Base-by-base conservation (phyloP, 2,113 vertebrate genomes). In the Himantopus leucocephalus region DNA sequence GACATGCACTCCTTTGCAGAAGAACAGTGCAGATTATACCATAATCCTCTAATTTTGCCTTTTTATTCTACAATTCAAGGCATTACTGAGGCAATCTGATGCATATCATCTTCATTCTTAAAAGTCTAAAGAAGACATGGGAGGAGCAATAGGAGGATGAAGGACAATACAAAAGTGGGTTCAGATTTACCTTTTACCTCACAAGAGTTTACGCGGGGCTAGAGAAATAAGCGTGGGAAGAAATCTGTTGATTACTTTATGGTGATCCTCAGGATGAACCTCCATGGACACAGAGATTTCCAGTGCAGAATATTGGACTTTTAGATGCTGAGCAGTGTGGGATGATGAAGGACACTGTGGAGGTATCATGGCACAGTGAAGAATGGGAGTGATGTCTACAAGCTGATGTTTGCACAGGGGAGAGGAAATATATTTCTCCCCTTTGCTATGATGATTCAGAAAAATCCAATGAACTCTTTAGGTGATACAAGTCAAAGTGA, bases 111-210 rank as follows among this genome's bases (percentile, higher is more conserved):
- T 47, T 70, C 3, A 26, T 63, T 86, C 30, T 71, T 78, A 55
- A 21, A 80, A 60, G 37, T 52, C 37, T 14, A 22, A 19, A 90
- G 21, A 34, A 83, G 4, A 41, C 13, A 19, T 6, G 5, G 3
- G 1, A 7, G 6, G 21, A 73, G 7, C 0, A 74, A 30, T 7
- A 67, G 6, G 3, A 6, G 8, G 2, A 12, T 39, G 14, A 76
- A 50, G 5, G 27, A 39, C 14, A 34, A 12, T 32, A 22, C 2
- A 35, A 23, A 50, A 56, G 3, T 32, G 2, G 10, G 8, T 77
- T 91, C 19, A n/a, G 19, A 34, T 75, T 84, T 81, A 6, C 4
- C 26, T 59, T 85, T 68, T 73, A 30, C 17, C 2, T 93, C 27
- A 50, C 4, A 45, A 13, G 39, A 47, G 3, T n/a, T 67, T 77